Evolutionary conservation across 2,113 vertebrate genomes (phyloP).

Genomic region (Grantiella picta): DNA sequence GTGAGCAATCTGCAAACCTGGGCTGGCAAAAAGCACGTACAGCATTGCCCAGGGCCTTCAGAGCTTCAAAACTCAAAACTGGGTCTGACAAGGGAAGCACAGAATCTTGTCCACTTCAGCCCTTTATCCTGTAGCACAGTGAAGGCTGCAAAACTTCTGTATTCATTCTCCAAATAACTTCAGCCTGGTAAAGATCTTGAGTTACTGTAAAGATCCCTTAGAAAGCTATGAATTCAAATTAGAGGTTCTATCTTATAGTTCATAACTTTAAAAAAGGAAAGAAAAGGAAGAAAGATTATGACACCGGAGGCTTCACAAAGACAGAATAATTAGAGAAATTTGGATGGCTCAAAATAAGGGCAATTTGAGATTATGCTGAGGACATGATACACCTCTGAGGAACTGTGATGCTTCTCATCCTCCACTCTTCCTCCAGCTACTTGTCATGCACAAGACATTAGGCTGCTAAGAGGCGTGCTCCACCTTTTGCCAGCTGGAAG

Average conservation of each 20-base stretch:
- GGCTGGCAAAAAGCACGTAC: not conserved
- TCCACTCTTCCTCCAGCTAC: not conserved
- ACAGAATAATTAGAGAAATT: not conserved
- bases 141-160: not conserved
- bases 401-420: not conserved
- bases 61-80: not conserved
- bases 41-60: not conserved
- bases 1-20: not conserved
- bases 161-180: not conserved
- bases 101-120: not conserved
- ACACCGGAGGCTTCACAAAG: not conserved
- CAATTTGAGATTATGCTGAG: not conserved
- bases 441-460: not conserved
- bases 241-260: not conserved
- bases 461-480: not conserved
- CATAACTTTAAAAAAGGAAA: not conserved
- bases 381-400: not conserved
- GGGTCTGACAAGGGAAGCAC: not conserved
- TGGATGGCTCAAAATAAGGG: not conserved
- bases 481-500: not conserved
- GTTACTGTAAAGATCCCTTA: not conserved
- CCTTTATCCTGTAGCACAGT: not conserved
- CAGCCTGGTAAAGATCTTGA: not conserved
- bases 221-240: not conserved
- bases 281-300: fast-evolving